Base-by-base conservation (phyloP, 2,113 vertebrate genomes). In the Pithys albifrons region DNA sequence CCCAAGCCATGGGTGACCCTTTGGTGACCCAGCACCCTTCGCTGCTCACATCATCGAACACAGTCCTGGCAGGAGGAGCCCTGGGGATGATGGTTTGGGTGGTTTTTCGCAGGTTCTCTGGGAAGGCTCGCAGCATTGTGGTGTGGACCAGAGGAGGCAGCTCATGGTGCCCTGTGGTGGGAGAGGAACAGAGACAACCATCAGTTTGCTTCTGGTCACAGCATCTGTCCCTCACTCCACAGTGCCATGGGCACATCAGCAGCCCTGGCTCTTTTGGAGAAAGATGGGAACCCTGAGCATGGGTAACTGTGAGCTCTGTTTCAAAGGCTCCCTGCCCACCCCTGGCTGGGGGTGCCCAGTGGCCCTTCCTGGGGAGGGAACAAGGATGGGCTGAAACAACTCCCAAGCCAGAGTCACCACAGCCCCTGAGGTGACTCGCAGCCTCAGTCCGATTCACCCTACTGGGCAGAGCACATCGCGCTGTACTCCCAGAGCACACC, bases 61-160 rank as follows among this genome's bases (percentile, higher is more conserved):
- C 18, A 0, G 96, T 84, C 73, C 76, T 92, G 59, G 81, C 4
- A 23, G 83, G 72, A 37, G 76, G 77, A 66, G 72, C 96, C 48
- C 97, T 97, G 17, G 98, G 97, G 80, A 98, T 98, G 69, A 98
- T 95, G 9, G 97, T 81, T 67, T 99, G 98, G 0, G 98, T 95
- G 6, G 96, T 96, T 74, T 80, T 98, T 94, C 98, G 98, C 93
- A 98, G 97, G 67, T 96, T 97, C 51, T 97, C 94, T 0, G 99
- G 98, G 78, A 99, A 99, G 17, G 98, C 98, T 91, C 99, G 98
- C 85, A 99, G 96, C 98, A 99, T 99, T 11, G 99, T 99, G 41
- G 99, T 99, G 93, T 99, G 99, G 39, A 99, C 98, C 28, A 99
- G 61, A 0, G 99, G 99, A 46, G 99, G 99, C 24, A 98, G 97